These are phyloP conservation scores for Xylocampa areola DNA, from an alignment of 2,888 invertebrate genomes.

Conservation along the genomic window DNA sequence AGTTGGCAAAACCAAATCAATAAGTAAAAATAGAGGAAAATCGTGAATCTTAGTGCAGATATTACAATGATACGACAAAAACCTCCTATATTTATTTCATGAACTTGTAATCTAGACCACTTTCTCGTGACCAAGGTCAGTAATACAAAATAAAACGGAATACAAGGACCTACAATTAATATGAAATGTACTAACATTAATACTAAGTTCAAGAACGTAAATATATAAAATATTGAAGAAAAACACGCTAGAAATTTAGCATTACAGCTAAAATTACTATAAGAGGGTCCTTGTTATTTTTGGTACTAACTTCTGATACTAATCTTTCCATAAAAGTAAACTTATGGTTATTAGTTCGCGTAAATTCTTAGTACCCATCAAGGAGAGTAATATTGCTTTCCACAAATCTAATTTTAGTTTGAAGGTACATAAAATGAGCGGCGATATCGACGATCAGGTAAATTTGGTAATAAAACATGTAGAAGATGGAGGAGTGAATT, in stretches of 20 bases:
- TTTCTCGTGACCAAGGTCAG: conserved; percentile 33
- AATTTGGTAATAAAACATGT: neutral
- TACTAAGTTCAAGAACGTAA: neutral
- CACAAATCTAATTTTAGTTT: neutral
- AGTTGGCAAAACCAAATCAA: too few relatives aligned
- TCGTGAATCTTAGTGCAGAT: too few relatives aligned
- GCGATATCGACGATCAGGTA: neutral
- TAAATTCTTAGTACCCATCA: neutral
- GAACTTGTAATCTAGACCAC: conserved; percentile 4
- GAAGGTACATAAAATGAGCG: neutral
- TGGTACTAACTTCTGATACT: conserved; percentile 1
- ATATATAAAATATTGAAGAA: conserved; percentile 12
- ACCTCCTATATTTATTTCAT: too few relatives aligned
- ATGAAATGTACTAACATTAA: conserved; percentile 14
- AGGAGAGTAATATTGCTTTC: neutral
- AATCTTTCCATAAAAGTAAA: conserved; percentile 10
- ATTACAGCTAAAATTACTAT: conserved; percentile 11
- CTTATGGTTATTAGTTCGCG: neutral
- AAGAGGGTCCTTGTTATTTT: neutral
- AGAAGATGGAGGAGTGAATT: too few relatives aligned
- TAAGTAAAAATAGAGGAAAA: too few relatives aligned
- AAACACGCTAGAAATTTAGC: conserved; percentile 25
- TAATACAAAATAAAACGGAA: conserved; percentile 16
- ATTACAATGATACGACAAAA: too few relatives aligned
- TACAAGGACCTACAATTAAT: conserved; percentile 9